Evolutionary conservation across 2,113 vertebrate species (phyloP), one percentile per base, ranked within the genome.

Genomic region (Nanorana parkeri): DNA sequence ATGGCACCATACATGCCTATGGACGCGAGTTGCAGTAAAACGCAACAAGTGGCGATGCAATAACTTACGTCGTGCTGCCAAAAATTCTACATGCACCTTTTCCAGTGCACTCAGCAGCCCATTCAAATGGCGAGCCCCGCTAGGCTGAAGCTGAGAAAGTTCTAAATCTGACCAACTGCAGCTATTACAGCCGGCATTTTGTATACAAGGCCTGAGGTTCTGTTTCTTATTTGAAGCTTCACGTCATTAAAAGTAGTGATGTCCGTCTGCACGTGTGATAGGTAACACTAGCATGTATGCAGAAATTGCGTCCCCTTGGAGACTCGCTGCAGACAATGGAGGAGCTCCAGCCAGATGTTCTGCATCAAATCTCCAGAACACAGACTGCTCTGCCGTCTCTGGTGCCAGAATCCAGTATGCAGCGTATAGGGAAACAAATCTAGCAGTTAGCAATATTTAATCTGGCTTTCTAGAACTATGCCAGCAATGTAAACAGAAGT

Each of bases 401-500:
- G 47, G 41, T 66, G 47, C 23, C 56, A 64, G 20, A 32, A 80
- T 47, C 20, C 17, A n/a, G 28, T 64, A 64, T 72, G 24, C 51
- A 69, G 6, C 69, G 21, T 63, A 64, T 72, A 61, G 29, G 26
- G 56, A 60, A 58, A 66, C 61, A 69, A 32, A 56, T 51, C 32
- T 41, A 52, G 55, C 67, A 19, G n/a, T 23, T 7, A 52, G 15
- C 28, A 29, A 72, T 54, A 41, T 54, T 78, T 54, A 67, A 66
- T 78, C 51, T 78, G 51, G 63, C 20, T 20, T 52, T 20, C 52
- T 19, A n/a, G 28, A 61, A 72, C 23, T 72, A 81, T 81, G 78
- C 36, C 36, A 72, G 52, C 56, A 81, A 81, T 81, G 78, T 81
- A 23, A 71, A 54, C 58, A 72, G 52, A 63, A 52, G 36, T 55